Evolutionary conservation across 2,113 vertebrate genomes (phyloP), one percentile per base, ranked within the genome.

Genomic region (Chloroceryle aenea): DNA sequence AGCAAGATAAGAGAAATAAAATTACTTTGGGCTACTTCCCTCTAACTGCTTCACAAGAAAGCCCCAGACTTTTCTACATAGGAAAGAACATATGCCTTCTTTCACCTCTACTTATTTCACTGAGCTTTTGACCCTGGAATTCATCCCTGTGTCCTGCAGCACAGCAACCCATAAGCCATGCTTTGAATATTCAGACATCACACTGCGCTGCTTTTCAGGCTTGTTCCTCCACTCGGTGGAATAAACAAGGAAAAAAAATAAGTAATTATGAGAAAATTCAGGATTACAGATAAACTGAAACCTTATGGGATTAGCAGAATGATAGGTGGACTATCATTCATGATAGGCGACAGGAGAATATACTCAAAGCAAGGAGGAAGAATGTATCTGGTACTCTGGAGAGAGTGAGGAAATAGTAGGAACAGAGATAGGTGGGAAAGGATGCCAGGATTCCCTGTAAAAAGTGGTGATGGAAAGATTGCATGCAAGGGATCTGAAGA

Each of bases 261-360:
- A 56, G 22, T 47, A 87, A 58, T 40, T 32, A 76, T 16, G 6
- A 75, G 38, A 64, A 56, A 77, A 0, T 11, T 45, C 21, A 53
- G 38, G n/a, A 64, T 79, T 79, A 12, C 12, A 76, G 52, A 29
- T 17, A 63, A 76, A 25, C 3, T 10, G 27, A 87, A 83, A 20
- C 19, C 4, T 73, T 75, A 30, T 3, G 2, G 64, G 47, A 81
- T 66, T 27, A 69, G 17, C 40, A 61, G 22, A 42, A 20, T 2
- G 10, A 5, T 3, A 9, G 0, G 3, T 2, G 6, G 11, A 38
- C 29, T 40, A 40, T 40, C 38, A 40, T 12, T 40, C 38, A 40
- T 40, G 38, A 40, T 40, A 40, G 38, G 9, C 66, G 27, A 29
- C 25, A 9, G 21, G 12, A 69, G 22, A 90, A 14, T 40, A 29